phyloP scores from a whole-genome alignment of 2,888 invertebrate species.

The Epinotia ramella region DNA sequence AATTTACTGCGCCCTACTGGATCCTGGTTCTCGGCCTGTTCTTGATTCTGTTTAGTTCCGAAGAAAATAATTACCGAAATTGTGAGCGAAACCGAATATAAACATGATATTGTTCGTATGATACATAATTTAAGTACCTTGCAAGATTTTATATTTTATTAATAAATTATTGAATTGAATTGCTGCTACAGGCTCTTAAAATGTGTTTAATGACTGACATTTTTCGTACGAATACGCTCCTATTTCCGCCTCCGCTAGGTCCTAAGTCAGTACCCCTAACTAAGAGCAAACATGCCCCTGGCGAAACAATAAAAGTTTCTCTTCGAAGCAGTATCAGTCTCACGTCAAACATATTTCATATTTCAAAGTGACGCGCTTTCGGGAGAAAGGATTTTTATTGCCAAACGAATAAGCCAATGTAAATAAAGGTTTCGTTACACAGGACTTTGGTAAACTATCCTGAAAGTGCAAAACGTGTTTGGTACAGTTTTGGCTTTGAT shows the following conservation, averaged over 20 bases:
- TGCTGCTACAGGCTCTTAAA: no score
- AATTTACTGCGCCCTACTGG: no score
- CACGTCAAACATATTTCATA: constrained; percentile 43
- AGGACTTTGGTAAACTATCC: constrained; percentile 4
- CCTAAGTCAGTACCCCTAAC: constrained; percentile 1
- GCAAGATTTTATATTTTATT: no score
- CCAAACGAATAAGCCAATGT: neutral
- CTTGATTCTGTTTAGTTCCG: no score
- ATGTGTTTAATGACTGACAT: no score
- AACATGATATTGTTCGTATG: no score
- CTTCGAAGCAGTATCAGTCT: constrained; percentile 48
- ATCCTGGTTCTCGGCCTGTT: no score
- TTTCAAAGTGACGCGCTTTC: constrained; percentile 13
- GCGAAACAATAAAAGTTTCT: constrained; percentile 59
- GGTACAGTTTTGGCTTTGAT: neutral
- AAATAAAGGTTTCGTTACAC: neutral
- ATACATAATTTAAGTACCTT: no score
- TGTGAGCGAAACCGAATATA: no score
- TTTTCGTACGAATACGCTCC: no score
- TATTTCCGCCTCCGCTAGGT: neutral
- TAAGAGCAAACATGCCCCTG: constrained; percentile 49
- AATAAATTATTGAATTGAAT: no score
- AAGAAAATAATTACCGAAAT: no score
- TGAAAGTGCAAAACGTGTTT: neutral
- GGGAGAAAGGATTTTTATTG: constrained; percentile 34